Percentiles rank a stretch among this genome's conserved stretches.
Conservation (phyloP, 1,140 invertebrate genomes). For the Drosophila bocki region DNA sequence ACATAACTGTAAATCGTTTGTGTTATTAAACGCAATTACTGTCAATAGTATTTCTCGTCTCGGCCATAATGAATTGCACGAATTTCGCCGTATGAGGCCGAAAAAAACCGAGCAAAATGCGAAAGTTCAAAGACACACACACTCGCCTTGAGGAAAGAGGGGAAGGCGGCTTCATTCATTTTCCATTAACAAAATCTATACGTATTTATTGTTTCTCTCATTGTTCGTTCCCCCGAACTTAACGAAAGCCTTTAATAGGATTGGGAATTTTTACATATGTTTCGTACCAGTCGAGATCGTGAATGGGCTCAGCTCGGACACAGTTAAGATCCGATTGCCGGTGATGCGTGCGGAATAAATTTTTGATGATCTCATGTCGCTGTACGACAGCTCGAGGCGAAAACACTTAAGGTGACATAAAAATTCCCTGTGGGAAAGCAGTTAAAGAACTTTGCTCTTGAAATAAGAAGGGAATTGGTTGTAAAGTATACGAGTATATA, state of each 20-base stretch:
- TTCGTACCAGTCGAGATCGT: slow-evolving; percentile 39
- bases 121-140: slow-evolving; percentile 79
- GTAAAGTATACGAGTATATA: slow-evolving; percentile 31
- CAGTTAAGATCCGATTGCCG: slow-evolving; percentile 30
- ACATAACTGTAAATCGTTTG: slow-evolving; percentile 70
- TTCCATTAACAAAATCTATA: slow-evolving; percentile 74
- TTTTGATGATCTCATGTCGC: slow-evolving; percentile 69
- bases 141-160: not conserved
- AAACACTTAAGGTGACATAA: slow-evolving; percentile 64
- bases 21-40: slow-evolving; percentile 80
- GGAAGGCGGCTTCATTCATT: slow-evolving; percentile 48
- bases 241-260: slow-evolving; percentile 78
- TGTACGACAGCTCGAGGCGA: slow-evolving; percentile 10
- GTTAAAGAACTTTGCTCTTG: slow-evolving; percentile 24
- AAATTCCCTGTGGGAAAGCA: slow-evolving; percentile 55
- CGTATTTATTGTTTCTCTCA: slow-evolving; percentile 32
- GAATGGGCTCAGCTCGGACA: slow-evolving; percentile 32
- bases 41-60: slow-evolving; percentile 64
- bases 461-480: slow-evolving; percentile 23
- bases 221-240: slow-evolving; percentile 29
- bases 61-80: slow-evolving; percentile 75
- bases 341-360: slow-evolving; percentile 59
- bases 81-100: slow-evolving; percentile 46
- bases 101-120: slow-evolving; percentile 38
- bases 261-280: slow-evolving; percentile 76